Percentiles rank a stretch among this genome's conserved stretches.
Evolutionary conservation across 2,797 vertebrate species (phyloP).

Genomic region (Bradypus variegatus): DNA sequence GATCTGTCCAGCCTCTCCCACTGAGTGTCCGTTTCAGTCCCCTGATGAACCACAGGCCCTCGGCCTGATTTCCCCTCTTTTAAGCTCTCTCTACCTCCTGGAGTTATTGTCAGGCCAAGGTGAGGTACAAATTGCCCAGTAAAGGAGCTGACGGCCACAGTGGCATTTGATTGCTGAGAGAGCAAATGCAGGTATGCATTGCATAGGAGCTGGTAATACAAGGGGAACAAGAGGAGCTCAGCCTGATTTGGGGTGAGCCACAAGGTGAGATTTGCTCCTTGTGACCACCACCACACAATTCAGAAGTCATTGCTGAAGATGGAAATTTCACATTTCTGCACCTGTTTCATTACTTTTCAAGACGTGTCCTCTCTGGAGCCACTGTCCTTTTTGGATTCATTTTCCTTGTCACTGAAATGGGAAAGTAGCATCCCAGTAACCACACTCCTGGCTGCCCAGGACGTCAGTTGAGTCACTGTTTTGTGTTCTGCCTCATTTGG

Average conservation of each 20-base stretch:
- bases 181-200: fast-evolving
- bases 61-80: neutral
- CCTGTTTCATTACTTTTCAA: neutral
- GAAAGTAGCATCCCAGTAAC: neutral
- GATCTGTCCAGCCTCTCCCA: neutral
- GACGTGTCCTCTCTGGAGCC: neutral
- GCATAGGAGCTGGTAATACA: fast-evolving
- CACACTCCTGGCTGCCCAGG: fast-evolving
- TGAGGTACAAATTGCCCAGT: too few relatives aligned
- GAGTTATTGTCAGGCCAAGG: neutral
- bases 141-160: fast-evolving
- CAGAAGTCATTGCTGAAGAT: fast-evolving
- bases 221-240: neutral
- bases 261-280: too few relatives aligned
- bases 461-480: fast-evolving
- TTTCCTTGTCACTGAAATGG: neutral
- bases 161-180: neutral
- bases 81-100: neutral
- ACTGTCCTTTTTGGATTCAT: neutral
- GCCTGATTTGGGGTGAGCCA: fast-evolving
- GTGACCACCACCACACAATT: fast-evolving
- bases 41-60: neutral
- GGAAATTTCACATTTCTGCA: too few relatives aligned
- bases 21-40: neutral
- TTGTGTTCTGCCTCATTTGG: neutral